Evolutionary conservation across 1,140 invertebrate species (phyloP), one percentile per base, ranked within the genome.

Genomic region (Cydia strobilella): DNA sequence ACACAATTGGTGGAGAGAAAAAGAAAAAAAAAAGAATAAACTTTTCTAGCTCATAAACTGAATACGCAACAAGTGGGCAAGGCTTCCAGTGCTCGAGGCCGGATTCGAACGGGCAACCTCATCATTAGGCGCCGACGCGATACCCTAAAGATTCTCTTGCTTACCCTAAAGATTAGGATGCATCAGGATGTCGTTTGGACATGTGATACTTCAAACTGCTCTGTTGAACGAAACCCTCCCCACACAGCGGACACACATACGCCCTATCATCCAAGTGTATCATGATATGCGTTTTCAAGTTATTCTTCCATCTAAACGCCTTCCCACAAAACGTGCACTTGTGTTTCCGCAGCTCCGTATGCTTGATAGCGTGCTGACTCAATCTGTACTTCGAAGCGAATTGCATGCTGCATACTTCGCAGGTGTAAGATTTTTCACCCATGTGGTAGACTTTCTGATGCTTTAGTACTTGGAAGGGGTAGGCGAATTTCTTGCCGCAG

Each of bases 331-430:
- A 75, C 10, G 86, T 85, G 77, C 94, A 94, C 18, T 86, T 87
- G 62, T 94, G 94, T 18, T 93, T 94, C 3, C 90, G 80, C n/a
- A 93, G 90, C 0, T 93, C 93, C 0, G 93, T 93, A 75, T 95
- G 95, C 90, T 94, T 89, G 93, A 95, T 79, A 95, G 96, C 90
- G 89, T 94, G 94, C 93, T 91, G 87, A 93, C 95, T 90, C 93
- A 96, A 39, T 93, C 96, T 86, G 94, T 95, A 73, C 91, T 95
- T 87, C 90, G 95, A 80, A 5, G 95, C 95, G 83, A 96, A 96
- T 5, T 93, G 94, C 84, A 96, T 96, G 62, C 95, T 88, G 65
- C 94, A 94, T 1, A 89, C 74, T 4, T 85, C 77, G 71, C 94
- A 94, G 39, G 77, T 20, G 74, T 79, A 82, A 69, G 69, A 79